Evolutionary conservation across 1,140 invertebrate genomes (phyloP), one percentile per base, ranked within the genome.

Genomic region (Pomacea maculata): DNA sequence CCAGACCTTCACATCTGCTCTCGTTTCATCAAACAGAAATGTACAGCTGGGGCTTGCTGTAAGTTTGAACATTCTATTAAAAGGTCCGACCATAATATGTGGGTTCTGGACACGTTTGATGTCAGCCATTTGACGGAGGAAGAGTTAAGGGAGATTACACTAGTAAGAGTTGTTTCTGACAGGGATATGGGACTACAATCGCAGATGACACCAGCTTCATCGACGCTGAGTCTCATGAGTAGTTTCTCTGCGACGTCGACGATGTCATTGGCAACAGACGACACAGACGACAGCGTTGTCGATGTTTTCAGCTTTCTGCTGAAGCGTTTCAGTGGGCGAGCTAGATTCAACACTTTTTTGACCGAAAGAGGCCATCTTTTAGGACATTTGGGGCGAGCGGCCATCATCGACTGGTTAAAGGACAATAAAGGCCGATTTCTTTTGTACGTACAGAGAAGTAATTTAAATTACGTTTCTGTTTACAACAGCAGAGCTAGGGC

Each of bases 1-100:
- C 54, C 74, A 12, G 74, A 75, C 25, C 54, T 75, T 29, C 74
- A 75, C 55, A 7, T 75, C 25, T 75, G 74, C 25, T 21, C 74
- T 25, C 52, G 63, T 21, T 57, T 19, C n/a, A 19, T 75, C 19
- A 2, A 1, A 25, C 14, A 75, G 9, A 25, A 75, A 10, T 75
- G 74, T 52, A n/a, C 64, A 19, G 21, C 19, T 21, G 74, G 54
- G 12, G 74, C 11, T 54, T 9, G 7, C 74, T 75, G 74, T 57
- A 75, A 75, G 19, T 29, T 75, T 15, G 74, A 54, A 25, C 74
- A 75, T 34, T 21, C 14, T 15, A 9, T 75, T 57, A 75, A 61
- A 61, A 54, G 11, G 14, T 11, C 54, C 8, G 74, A 75, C 54
- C 74, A 75, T 57, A 75, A 75, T 21, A 61, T 0, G 2, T 75